Base-by-base conservation (phyloP, 1,140 invertebrate species). In the Nasonia vitripennis region DNA sequence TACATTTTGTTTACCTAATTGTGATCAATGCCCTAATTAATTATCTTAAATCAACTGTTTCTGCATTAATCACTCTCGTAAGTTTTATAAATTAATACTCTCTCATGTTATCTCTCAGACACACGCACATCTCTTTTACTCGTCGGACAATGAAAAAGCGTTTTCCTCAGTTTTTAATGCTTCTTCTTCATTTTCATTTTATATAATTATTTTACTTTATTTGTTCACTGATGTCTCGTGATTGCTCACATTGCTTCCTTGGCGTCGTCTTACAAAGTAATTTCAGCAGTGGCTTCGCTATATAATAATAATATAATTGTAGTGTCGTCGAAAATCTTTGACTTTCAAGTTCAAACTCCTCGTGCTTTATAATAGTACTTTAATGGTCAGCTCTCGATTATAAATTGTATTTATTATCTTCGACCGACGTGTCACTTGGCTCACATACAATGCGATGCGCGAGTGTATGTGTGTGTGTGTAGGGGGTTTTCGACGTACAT, bases 211-310 rank as follows among this genome's bases (percentile, higher is more conserved):
- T 82, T 80, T 81, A 74, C 51, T 85, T 67, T 71, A 80, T 74
- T 37, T 82, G n/a, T 82, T 86, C 70, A 78, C 34, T 7, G 62
- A 71, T 86, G 45, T 78, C 74, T 86, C 45, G 77, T 85, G 78
- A 77, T 75, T 85, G 48, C 11, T 77, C 71, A 85, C 73, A 86
- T 78, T 82, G 62, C 71, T 86, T 86, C 17, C 45, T 85, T 85
- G 14, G 31, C 9, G 67, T 86, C 55, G 74, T 86, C 81, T 86
- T 83, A 86, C 85, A 86, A 86, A 86, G 81, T 86, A 86, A 83
- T 86, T 86, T 86, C 81, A 80, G 67, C 78, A 11, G 11, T 67
- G 51, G 20, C 31, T 17, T 48, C 78, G 14, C 31, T 27, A 27
- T 23, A 7, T 51, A 27, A 71, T 51, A 62, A 5, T 20, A 11